Conservation (phyloP, 2,797 vertebrate species). For the Gallinago nigripennis region DNA sequence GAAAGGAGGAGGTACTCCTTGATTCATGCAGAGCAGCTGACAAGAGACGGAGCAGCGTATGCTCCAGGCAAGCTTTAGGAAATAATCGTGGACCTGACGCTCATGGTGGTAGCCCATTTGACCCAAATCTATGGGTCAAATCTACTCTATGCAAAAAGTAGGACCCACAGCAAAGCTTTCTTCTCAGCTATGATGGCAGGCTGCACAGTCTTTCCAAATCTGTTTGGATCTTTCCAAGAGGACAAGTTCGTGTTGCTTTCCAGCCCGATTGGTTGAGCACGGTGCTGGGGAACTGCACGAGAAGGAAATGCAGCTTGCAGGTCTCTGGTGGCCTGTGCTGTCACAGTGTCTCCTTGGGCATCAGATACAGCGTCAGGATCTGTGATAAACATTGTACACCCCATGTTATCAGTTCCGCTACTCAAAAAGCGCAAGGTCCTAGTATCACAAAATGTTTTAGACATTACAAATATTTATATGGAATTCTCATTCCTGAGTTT, state of each 20-base stretch:
- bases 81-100: accelerated
- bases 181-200: not conserved
- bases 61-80: not conserved
- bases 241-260: not conserved
- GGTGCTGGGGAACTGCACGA: not conserved
- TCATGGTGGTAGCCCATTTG: not conserved
- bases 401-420: accelerated
- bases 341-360: not conserved
- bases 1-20: not conserved
- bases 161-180: not conserved
- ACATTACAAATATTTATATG: not conserved
- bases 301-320: not conserved
- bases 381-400: not conserved
- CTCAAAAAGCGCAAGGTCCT: not conserved
- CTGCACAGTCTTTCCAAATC: not conserved
- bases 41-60: not conserved
- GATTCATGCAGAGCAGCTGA: not conserved
- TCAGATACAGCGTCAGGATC: not conserved
- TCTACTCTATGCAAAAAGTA: not conserved
- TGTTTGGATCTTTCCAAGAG: not conserved
- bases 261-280: not conserved
- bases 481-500: not conserved
- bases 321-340: not conserved
- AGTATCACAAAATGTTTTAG: not conserved
- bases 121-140: not conserved